Evolutionary conservation across 2,797 vertebrate species (phyloP), one percentile per base, ranked within the genome.

Genomic region (Echeneis naucrates): DNA sequence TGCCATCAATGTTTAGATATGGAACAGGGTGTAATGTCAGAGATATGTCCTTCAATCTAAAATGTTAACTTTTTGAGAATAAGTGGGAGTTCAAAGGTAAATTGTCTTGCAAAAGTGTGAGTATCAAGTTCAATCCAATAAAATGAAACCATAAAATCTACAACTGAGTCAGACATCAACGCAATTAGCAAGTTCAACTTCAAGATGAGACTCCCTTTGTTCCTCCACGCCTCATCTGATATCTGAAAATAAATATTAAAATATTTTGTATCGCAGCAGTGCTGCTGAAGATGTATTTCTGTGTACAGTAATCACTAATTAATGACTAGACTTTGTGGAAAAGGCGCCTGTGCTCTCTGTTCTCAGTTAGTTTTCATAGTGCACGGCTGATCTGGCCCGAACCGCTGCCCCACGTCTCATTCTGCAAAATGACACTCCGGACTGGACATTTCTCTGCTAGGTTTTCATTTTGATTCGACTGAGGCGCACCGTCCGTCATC

Each of bases 1-100:
- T 27, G 21, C 17, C 14, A 53, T 16, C 42, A 10, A 35, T 42
- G 27, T 52, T 13, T 5, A 4, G 4, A 59, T 16, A 23, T 11
- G 38, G 1, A 64, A 50, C 19, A 44, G 33, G 54, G 4, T 13
- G 19, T 19, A 17, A 40, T 44, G 40, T 53, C 0, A 2, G 14
- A 50, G 26, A n/a, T 19, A 24, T 23, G 12, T 10, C 30, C 13
- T 27, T 37, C 3, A 52, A 63, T 33, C 23, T 26, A 16, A 61
- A 45, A 21, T 12, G 21, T 32, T 10, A 9, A 16, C 13, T 48
- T 11, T 24, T 48, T 12, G 24, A 32, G 45, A 23, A 56, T 13
- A 42, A 68, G 51, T 19, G 8, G 30, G 51, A 48, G 5, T 66
- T 78, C 68, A 78, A 73, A 78, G 13, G 2, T 38, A 40, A 2